Evolutionary conservation across 92 coral and sea anemone genomes (phyloP).

Genomic region (Porites evermanni): DNA sequence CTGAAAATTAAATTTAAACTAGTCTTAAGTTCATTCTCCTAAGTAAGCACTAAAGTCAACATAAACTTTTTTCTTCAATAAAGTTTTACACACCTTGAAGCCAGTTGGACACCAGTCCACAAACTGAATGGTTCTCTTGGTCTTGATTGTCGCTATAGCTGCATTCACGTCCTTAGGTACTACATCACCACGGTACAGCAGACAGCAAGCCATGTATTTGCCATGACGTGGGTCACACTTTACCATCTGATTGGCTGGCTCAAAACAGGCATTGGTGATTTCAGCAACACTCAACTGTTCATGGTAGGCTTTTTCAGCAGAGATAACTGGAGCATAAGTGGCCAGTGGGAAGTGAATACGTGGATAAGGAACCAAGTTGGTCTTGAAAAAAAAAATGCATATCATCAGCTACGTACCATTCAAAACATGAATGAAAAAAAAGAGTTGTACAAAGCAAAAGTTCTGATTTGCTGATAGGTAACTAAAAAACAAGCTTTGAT

Average conservation of each 20-base stretch:
- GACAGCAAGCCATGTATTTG: conserved; percentile 96
- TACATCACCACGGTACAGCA: conserved; percentile 94
- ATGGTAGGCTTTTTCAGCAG: conserved; percentile 98
- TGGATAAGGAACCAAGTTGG: conserved; percentile 96
- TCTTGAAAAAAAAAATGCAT: conserved; percentile 24
- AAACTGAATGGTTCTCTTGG: conserved; percentile 94
- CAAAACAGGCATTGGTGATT: conserved; percentile 96
- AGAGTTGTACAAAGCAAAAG: too few relatives aligned
- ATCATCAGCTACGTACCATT: too few relatives aligned
- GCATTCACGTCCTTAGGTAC: conserved; percentile 95
- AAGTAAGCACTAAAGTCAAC: too few relatives aligned
- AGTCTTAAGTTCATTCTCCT: too few relatives aligned
- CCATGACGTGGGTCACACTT: conserved; percentile 97
- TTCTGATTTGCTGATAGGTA: too few relatives aligned
- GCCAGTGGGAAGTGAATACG: conserved; percentile 94
- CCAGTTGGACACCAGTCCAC: conserved; percentile 97
- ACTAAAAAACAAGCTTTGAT: too few relatives aligned
- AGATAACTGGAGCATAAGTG: conserved; percentile 95
- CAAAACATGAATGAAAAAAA: too few relatives aligned
- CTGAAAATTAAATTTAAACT: conserved; percentile 43
- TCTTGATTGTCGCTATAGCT: conserved; percentile 90
- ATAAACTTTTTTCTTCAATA: too few relatives aligned
- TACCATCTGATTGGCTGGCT: conserved; percentile 94
- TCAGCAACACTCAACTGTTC: conserved; percentile 91
- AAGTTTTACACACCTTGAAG: conserved; percentile 64